A percentile compares a stretch with the other conserved stretches of the same genome.
phyloP scores from a whole-genome alignment of 2,797 vertebrate genomes.

The Pseudotriccus pelzelni region DNA sequence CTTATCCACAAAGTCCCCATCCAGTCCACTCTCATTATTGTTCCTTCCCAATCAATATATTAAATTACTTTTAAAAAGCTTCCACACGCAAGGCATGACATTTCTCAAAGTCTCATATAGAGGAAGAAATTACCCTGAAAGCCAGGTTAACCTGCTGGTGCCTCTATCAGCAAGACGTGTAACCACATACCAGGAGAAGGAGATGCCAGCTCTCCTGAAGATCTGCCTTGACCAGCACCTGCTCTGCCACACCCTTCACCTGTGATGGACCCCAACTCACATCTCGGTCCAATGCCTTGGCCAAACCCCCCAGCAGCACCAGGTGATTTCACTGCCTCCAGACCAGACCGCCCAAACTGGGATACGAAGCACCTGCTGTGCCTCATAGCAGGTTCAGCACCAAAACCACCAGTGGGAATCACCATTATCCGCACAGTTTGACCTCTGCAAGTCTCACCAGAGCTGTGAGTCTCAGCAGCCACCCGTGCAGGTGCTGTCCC shows the following conservation, averaged over 20 bases:
- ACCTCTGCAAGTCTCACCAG: neutral
- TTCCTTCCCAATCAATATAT: slow-evolving; percentile 6
- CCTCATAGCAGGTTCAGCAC: neutral
- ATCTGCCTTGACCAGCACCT: neutral
- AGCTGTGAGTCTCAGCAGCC: neutral
- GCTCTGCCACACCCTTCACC: neutral
- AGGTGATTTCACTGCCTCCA: neutral
- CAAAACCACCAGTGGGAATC: neutral
- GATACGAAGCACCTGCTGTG: neutral
- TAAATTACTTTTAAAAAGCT: slow-evolving; percentile 18
- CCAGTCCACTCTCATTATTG: neutral
- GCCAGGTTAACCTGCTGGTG: neutral
- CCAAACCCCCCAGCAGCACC: neutral
- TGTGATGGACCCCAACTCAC: rapidly evolving
- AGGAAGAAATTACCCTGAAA: neutral
- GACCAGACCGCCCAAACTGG: neutral
- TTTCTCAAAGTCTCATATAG: neutral
- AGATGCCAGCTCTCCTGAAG: neutral
- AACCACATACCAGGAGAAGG: neutral
- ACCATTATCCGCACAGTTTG: neutral
- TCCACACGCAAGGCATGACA: neutral
- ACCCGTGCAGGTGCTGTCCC: neutral
- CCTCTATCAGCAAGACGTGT: neutral
- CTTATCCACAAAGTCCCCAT: neutral
- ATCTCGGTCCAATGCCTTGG: neutral